Evolutionary conservation across 2,888 invertebrate species (phyloP).

Genomic region (Cheilosia grossa): DNA sequence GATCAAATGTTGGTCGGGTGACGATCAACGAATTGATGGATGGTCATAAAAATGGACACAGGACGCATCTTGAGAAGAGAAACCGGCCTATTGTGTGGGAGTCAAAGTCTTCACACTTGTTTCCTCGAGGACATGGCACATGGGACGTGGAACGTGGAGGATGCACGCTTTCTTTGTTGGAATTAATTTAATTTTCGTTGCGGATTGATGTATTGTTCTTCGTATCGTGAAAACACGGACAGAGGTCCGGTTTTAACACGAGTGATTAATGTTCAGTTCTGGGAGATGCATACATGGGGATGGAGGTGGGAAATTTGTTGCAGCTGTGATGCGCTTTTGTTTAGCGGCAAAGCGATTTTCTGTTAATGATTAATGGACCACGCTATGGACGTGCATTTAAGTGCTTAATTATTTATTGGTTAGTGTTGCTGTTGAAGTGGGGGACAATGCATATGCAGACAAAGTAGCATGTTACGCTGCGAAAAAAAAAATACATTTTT

Average conservation of each 20-base stretch:
- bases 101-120: neutral
- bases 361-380: slow-evolving; percentile 64
- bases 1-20: slow-evolving; percentile 56
- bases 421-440: slow-evolving; percentile 9
- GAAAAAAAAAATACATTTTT: too few species aligned
- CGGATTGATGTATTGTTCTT: slow-evolving; percentile 55
- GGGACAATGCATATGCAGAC: neutral
- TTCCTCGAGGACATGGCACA: neutral
- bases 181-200: slow-evolving; percentile 67
- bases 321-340: slow-evolving; percentile 52
- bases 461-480: neutral
- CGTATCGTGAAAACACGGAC: slow-evolving; percentile 13
- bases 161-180: slow-evolving; percentile 9
- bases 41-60: slow-evolving; percentile 59
- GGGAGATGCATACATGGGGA: neutral
- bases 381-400: slow-evolving; percentile 53
- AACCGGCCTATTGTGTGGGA: slow-evolving; percentile 10
- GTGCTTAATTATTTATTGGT: slow-evolving; percentile 52
- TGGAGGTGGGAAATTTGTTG: slow-evolving; percentile 32
- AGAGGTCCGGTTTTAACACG: slow-evolving; percentile 50
- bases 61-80: slow-evolving; percentile 34
- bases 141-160: neutral
- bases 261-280: slow-evolving; percentile 61
- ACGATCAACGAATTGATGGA: slow-evolving; percentile 67
- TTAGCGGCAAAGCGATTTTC: slow-evolving; percentile 30